Percentiles rank a stretch among this genome's conserved stretches.
Evolutionary conservation across 1,140 invertebrate genomes (phyloP).

Genomic region (Brachionus paranguensis): DNA sequence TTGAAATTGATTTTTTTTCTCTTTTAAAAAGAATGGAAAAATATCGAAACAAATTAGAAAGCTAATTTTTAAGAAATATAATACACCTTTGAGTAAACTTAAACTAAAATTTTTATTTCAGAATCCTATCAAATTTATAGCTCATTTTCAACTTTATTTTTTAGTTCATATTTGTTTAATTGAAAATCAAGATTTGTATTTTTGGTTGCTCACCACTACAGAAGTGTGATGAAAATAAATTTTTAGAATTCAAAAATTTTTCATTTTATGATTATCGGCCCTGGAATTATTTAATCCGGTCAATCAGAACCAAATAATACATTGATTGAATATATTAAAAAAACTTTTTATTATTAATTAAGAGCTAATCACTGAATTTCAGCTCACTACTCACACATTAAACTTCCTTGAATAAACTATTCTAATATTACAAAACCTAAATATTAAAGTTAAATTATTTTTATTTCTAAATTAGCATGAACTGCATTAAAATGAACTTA

Average conservation of each 20-base stretch:
- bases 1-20: not conserved
- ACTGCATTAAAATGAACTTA: not conserved
- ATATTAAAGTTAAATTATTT: not conserved
- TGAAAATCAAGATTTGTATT: slow-evolving; percentile 15
- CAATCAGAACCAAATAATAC: not conserved
- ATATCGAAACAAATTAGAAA: not conserved
- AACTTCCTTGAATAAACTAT: not conserved
- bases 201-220: not conserved
- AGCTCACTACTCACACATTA: not conserved
- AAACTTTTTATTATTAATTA: not conserved
- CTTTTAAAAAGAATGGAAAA: not conserved
- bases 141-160: not conserved
- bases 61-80: slow-evolving; percentile 25
- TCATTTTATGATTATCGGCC: not conserved
- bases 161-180: slow-evolving; percentile 23
- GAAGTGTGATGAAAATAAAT: slow-evolving; percentile 5
- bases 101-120: slow-evolving; percentile 3
- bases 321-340: not conserved
- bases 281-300: not conserved
- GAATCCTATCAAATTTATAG: slow-evolving; percentile 15
- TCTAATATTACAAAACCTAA: not conserved
- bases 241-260: not conserved
- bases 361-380: not conserved
- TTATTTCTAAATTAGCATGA: not conserved
- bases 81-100: slow-evolving; percentile 35